A percentile compares a stretch with the other conserved stretches of the same genome.
Conservation (phyloP, 2,888 invertebrate species). For the Dicyrtomina minuta region DNA sequence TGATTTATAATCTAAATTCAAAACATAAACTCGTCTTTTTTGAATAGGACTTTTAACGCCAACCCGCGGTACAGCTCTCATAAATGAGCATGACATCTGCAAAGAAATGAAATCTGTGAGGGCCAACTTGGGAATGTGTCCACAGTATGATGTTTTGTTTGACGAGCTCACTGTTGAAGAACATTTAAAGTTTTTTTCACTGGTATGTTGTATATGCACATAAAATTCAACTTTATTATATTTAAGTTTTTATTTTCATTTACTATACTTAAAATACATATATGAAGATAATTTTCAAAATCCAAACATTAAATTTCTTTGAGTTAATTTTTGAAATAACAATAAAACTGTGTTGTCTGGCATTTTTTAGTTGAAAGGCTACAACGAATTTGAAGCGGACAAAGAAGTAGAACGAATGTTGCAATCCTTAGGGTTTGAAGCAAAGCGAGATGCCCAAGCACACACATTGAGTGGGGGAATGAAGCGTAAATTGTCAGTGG, state of each 20-base stretch:
- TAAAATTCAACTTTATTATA: not conserved
- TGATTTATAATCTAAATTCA: not conserved
- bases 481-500: conserved; percentile 83
- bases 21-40: too few species aligned
- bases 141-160: conserved; percentile 85
- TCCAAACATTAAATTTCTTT: too few species aligned
- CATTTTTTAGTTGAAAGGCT: conserved; percentile 65
- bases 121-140: conserved; percentile 80
- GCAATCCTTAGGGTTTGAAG: conserved; percentile 64
- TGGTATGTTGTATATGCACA: conserved; percentile 59
- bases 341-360: not conserved
- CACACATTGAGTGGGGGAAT: conserved; percentile 85
- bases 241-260: not conserved
- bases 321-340: too few species aligned
- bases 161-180: conserved; percentile 77
- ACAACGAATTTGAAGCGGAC: conserved; percentile 60
- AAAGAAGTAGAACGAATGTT: conserved; percentile 61
- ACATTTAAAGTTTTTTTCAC: conserved; percentile 79
- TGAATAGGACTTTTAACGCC: conserved; percentile 69
- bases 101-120: conserved; percentile 67
- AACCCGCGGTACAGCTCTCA: conserved; percentile 69
- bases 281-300: not conserved
- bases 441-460: conserved; percentile 66
- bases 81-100: conserved; percentile 72
- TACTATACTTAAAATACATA: not conserved